Evolutionary conservation across 2,797 vertebrate species (phyloP).

Genomic region (Poecilia velifera): DNA sequence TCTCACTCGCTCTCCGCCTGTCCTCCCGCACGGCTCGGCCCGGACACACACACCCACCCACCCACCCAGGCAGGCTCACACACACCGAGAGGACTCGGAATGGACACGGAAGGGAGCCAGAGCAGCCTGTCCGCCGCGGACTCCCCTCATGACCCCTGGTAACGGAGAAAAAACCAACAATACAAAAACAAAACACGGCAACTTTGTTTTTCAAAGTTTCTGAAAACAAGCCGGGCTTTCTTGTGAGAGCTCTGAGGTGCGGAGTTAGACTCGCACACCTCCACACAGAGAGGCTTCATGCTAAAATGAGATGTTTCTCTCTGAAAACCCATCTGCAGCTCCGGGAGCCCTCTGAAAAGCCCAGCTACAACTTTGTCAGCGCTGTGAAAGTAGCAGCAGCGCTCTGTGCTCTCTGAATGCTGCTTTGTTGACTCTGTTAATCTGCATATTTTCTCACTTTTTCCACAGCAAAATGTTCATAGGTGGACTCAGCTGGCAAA

Average conservation of each 20-base stretch:
- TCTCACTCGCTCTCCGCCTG: conserved; percentile 78
- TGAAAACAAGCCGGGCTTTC: conserved; percentile 56
- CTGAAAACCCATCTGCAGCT: conserved; percentile 7
- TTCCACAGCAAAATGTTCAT: conserved; percentile 96
- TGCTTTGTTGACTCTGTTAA: conserved; percentile 21
- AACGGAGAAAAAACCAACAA: conserved; percentile 46
- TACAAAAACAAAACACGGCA: conserved; percentile 8
- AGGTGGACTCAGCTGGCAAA: conserved; percentile 97
- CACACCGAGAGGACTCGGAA: conserved; percentile 76
- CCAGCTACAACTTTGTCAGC: conserved; percentile 31
- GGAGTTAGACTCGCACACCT: conserved; percentile 33
- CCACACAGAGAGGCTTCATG: conserved; percentile 40
- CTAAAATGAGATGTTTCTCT: conserved; percentile 33
- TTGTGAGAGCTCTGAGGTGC: conserved; percentile 15
- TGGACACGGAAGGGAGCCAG: conserved; percentile 98
- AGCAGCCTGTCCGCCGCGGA: conserved; percentile 93
- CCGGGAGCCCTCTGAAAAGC: conserved; percentile 8
- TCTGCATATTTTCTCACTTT: conserved; percentile 41
- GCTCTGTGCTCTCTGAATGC: conserved; percentile 5
- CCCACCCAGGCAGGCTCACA: conserved; percentile 49
- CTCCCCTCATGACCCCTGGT: conserved; percentile 98
- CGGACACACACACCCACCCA: conserved; percentile 68
- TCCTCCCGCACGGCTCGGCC: conserved; percentile 77
- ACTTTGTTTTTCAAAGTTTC: conserved; percentile 40
- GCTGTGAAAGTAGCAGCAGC: background rate